Conservation (phyloP, 2,797 vertebrate genomes). For the Gymnopithys bicolor region DNA sequence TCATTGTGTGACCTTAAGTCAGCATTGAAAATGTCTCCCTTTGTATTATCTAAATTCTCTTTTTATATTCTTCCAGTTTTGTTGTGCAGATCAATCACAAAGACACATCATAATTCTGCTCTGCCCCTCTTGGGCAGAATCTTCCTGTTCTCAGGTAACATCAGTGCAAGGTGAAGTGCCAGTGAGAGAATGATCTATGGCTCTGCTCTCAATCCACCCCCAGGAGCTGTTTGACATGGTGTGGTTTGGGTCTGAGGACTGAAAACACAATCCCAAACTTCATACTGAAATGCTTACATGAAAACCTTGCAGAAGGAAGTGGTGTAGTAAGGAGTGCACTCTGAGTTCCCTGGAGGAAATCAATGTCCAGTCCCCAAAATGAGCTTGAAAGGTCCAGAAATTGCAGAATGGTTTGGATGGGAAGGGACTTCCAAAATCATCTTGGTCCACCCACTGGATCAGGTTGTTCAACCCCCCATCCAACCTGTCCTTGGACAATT, state of each 20-base stretch:
- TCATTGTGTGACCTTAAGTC: background rate
- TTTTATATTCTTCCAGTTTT: background rate
- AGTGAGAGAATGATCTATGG: background rate
- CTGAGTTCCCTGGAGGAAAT: conserved; percentile 3
- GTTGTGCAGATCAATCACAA: background rate
- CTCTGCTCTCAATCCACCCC: background rate
- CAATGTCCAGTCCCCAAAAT: background rate
- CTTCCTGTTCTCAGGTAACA: background rate
- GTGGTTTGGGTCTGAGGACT: background rate
- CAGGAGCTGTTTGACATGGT: background rate
- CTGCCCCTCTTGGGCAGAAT: background rate
- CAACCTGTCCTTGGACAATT: background rate
- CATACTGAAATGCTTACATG: background rate
- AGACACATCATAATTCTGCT: background rate
- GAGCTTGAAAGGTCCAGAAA: background rate
- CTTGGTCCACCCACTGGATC: background rate
- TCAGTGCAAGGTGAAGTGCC: background rate
- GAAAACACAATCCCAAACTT: background rate
- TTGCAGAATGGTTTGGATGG: background rate
- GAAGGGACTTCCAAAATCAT: background rate
- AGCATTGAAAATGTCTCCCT: background rate
- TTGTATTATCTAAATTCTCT: background rate
- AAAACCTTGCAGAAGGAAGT: background rate
- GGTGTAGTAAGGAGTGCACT: background rate
- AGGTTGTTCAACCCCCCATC: background rate